Base-by-base conservation (phyloP, 2,113 vertebrate genomes). In the Aldabrachelys gigantea region DNA sequence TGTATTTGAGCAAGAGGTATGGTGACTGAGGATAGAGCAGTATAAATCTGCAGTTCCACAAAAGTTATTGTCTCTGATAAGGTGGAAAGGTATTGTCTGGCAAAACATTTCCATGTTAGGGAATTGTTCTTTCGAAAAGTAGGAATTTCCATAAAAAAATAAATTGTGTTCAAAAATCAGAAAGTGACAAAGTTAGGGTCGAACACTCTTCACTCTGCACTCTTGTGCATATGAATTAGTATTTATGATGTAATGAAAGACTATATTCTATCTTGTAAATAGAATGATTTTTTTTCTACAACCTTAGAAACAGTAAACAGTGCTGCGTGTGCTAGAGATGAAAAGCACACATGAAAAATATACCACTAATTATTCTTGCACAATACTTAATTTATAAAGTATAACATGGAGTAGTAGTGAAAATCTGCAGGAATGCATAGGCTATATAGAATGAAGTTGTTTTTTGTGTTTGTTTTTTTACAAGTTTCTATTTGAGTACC, bases 11-110 rank as follows among this genome's bases (percentile, higher is more conserved):
- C 27, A 44, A 5, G 52, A 22, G 49, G 29, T 27, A 79, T n/a
- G 44, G 0, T 62, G 0, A 0, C 35, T 57, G 38, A 62, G 59
- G 10, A 5, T 53, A 25, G 50, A 72, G 2, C 8, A 22, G 10
- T 57, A 52, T 25, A 69, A 72, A 21, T 54, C 0, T 5, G 1
- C 31, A 27, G 21, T 50, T 94, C 22, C 21, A 41, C 44, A 52
- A 16, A 21, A 3, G 0, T 1, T 31, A 8, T 19, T 50, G 8
- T 1, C 27, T 89, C 35, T 56, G 54, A 79, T 44, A 84, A 78
- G 38, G 62, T 35, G 25, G 13, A 17, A 25, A 57, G 25, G 9
- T 65, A 0, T 0, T 78, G 11, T 59, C 27, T 59, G 57, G 57
- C 12, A 59, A 59, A 59, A 59, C 27, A 59, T 59, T 59, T 29